phyloP scores from a whole-genome alignment of 2,888 invertebrate genomes.

The Ecdyonurus torrentis region DNA sequence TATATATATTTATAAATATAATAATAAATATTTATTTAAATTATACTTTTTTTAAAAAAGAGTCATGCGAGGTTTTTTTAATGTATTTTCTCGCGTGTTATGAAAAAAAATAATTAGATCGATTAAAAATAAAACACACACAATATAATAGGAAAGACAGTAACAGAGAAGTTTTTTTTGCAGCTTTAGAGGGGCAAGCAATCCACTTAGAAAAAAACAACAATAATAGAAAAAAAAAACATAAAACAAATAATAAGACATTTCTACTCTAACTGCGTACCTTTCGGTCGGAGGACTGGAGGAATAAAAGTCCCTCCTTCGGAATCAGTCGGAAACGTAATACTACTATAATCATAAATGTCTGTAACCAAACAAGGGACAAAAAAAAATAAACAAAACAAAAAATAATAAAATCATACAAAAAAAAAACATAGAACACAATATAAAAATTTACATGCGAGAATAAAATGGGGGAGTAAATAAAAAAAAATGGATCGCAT shows the following conservation, averaged over 20 bases:
- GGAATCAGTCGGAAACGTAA: constrained; percentile 59
- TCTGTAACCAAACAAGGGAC: constrained; percentile 32
- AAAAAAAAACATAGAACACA: constrained; percentile 2
- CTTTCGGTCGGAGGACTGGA: constrained; percentile 50
- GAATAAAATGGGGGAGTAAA: neutral
- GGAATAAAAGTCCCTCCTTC: constrained; percentile 53
- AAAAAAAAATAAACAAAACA: constrained; percentile 13
- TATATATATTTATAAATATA: too few species aligned
- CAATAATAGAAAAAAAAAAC: constrained; percentile 3
- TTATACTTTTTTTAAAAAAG: too few species aligned
- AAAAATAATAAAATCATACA: constrained; percentile 14
- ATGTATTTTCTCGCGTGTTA: too few species aligned
- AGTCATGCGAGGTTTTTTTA: too few species aligned
- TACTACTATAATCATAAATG: constrained; percentile 53
- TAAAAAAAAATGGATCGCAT: neutral
- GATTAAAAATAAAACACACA: too few species aligned
- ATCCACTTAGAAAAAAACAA: neutral
- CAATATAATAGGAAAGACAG: too few species aligned
- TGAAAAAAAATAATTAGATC: too few species aligned
- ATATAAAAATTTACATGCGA: neutral
- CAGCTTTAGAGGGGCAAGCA: neutral
- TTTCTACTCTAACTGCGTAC: constrained; percentile 29
- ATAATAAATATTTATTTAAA: too few species aligned
- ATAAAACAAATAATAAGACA: constrained; percentile 5
- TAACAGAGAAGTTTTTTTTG: neutral